These are phyloP conservation scores for Bos indicus DNA, from an alignment of 2,113 vertebrate species.

Conservation along the genomic window DNA sequence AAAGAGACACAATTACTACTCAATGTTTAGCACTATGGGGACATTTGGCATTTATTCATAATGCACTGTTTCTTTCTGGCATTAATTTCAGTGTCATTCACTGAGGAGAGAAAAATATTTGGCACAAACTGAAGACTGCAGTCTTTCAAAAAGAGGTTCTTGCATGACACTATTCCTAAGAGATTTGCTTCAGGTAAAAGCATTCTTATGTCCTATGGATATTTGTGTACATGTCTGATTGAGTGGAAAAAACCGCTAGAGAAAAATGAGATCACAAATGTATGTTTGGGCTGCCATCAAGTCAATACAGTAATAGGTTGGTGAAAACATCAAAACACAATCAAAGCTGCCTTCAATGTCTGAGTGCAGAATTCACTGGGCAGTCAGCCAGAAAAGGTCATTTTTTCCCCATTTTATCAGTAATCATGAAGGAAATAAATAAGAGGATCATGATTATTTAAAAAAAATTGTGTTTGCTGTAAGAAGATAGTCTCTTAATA, in stretches of 20 bases:
- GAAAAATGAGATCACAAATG: slow-evolving; percentile 92
- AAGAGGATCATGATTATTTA: not conserved
- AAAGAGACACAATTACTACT: slow-evolving; percentile 51
- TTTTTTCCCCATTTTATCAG: slow-evolving; percentile 13
- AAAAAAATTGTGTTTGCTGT: not conserved
- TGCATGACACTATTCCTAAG: slow-evolving; percentile 80
- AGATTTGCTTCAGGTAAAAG: slow-evolving; percentile 79
- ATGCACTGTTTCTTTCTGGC: slow-evolving; percentile 75
- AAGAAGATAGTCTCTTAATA: not conserved
- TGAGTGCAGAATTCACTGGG: slow-evolving; percentile 75
- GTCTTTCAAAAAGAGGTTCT: slow-evolving; percentile 82
- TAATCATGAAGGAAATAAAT: not conserved
- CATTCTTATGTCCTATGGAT: slow-evolving; percentile 77
- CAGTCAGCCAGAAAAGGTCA: slow-evolving; percentile 61
- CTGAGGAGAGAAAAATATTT: slow-evolving; percentile 21
- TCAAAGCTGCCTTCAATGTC: slow-evolving; percentile 85
- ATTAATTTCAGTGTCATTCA: slow-evolving; percentile 74
- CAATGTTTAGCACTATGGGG: slow-evolving; percentile 82
- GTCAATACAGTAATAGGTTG: slow-evolving; percentile 88
- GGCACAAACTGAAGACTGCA: slow-evolving; percentile 61
- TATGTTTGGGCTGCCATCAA: slow-evolving; percentile 90
- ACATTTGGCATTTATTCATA: slow-evolving; percentile 75
- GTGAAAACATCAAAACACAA: slow-evolving; percentile 96
- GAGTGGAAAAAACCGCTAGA: slow-evolving; percentile 80
- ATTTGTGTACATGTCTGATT: slow-evolving; percentile 81